phyloP scores from a whole-genome alignment of 2,888 invertebrate species.

The Mythimna ferrago region DNA sequence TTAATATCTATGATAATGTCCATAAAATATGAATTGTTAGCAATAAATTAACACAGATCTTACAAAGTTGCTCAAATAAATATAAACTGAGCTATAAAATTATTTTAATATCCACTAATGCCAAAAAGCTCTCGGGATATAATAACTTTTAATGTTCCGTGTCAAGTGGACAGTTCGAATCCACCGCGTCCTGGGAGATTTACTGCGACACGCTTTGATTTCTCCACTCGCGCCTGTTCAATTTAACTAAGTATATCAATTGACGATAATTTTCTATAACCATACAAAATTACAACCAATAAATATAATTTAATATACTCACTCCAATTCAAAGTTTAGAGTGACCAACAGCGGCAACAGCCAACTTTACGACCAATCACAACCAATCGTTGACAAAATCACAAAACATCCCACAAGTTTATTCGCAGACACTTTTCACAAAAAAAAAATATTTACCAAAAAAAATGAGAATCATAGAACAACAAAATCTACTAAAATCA shows the following conservation, averaged over 20 bases:
- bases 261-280: slow-evolving; percentile 74
- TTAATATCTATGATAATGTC: neutral
- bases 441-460: slow-evolving; percentile 57
- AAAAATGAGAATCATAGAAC: slow-evolving; percentile 59
- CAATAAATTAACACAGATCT: slow-evolving; percentile 13
- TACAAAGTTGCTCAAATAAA: slow-evolving; percentile 45
- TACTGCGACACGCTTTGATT: slow-evolving; percentile 87
- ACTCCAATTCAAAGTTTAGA: slow-evolving; percentile 77
- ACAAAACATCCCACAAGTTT: slow-evolving; percentile 87
- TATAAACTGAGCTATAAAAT: slow-evolving; percentile 68
- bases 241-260: slow-evolving; percentile 75
- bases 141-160: slow-evolving; percentile 84
- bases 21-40: slow-evolving; percentile 1
- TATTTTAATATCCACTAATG: slow-evolving; percentile 78
- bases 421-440: slow-evolving; percentile 65
- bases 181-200: slow-evolving; percentile 84
- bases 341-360: slow-evolving; percentile 72
- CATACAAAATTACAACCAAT: slow-evolving; percentile 26
- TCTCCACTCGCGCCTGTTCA: slow-evolving; percentile 77
- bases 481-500: slow-evolving; percentile 66
- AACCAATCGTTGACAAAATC: slow-evolving; percentile 76
- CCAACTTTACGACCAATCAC: slow-evolving; percentile 74
- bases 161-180: slow-evolving; percentile 86
- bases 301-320: slow-evolving; percentile 74
- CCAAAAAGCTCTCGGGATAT: slow-evolving; percentile 78